phyloP scores from a whole-genome alignment of 2,888 invertebrate species.

The Hylaea fasciaria region DNA sequence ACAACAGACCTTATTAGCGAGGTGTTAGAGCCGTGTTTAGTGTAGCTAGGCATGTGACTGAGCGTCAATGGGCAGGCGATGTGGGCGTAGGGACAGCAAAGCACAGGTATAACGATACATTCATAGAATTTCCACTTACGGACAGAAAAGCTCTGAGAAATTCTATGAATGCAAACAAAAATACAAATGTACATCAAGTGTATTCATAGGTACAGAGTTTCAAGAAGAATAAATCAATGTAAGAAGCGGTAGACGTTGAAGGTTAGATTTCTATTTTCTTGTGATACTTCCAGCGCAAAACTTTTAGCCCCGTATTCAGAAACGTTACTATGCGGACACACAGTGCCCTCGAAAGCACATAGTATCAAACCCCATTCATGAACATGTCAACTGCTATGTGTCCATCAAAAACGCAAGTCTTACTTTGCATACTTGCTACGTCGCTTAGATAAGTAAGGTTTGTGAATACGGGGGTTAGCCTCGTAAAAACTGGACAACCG shows the following conservation, averaged over 20 bases:
- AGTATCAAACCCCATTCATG: no score
- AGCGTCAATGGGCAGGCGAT: slow-evolving; percentile 79
- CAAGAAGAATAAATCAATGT: slow-evolving; percentile 32
- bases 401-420: no score
- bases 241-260: slow-evolving; percentile 24
- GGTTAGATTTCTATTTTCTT: slow-evolving; percentile 25
- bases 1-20: slow-evolving; percentile 61
- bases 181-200: slow-evolving; percentile 46
- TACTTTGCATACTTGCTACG: no score
- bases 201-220: slow-evolving; percentile 18
- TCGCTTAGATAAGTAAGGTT: no score
- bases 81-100: slow-evolving; percentile 77
- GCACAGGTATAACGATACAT: slow-evolving; percentile 58
- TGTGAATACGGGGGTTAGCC: no score
- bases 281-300: slow-evolving; percentile 23
- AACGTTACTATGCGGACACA: no score
- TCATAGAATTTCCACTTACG: slow-evolving; percentile 36
- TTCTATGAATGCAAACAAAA: slow-evolving; percentile 44
- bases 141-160: slow-evolving; percentile 25
- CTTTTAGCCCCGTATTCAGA: neutral
- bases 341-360: no score
- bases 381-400: no score
- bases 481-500: no score
- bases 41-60: slow-evolving; percentile 81
- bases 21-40: slow-evolving; percentile 77